phyloP scores from a whole-genome alignment of 2,888 invertebrate genomes.

The Pseudococcus jackbeardsleyi region DNA sequence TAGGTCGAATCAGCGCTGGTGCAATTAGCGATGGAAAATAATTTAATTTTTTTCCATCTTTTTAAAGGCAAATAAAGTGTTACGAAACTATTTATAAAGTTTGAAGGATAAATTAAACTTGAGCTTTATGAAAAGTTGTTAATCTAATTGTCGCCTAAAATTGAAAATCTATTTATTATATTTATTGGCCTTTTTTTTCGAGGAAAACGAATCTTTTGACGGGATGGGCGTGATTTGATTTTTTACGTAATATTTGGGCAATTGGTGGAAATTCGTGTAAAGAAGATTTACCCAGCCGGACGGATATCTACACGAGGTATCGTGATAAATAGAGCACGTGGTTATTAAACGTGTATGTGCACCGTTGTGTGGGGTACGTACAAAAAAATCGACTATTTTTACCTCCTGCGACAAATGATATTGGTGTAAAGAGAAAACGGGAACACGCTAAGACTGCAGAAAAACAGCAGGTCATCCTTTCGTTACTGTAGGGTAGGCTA shows the following conservation, averaged over 20 bases:
- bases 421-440: slow-evolving; percentile 29
- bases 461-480: slow-evolving; percentile 53
- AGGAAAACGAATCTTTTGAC: background rate
- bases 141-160: slow-evolving; percentile 49
- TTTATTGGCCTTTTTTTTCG: slow-evolving; percentile 34
- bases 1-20: background rate
- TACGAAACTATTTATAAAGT: slow-evolving; percentile 47
- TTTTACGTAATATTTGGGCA: background rate
- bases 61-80: slow-evolving; percentile 38
- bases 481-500: slow-evolving; percentile 48
- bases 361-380: no score
- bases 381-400: slow-evolving; percentile 48
- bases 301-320: background rate
- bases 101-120: slow-evolving; percentile 48
- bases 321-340: background rate
- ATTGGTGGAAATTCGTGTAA: background rate
- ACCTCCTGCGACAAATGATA: slow-evolving; percentile 40
- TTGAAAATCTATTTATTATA: slow-evolving; percentile 52
- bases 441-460: slow-evolving; percentile 55
- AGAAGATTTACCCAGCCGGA: no score
- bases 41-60: slow-evolving; percentile 33
- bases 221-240: background rate
- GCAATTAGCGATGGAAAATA: slow-evolving; percentile 45
- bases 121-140: slow-evolving; percentile 48
- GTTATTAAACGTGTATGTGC: no score